Evolutionary conservation across 2,797 vertebrate genomes (phyloP).

Genomic region (Xenopus petersii): DNA sequence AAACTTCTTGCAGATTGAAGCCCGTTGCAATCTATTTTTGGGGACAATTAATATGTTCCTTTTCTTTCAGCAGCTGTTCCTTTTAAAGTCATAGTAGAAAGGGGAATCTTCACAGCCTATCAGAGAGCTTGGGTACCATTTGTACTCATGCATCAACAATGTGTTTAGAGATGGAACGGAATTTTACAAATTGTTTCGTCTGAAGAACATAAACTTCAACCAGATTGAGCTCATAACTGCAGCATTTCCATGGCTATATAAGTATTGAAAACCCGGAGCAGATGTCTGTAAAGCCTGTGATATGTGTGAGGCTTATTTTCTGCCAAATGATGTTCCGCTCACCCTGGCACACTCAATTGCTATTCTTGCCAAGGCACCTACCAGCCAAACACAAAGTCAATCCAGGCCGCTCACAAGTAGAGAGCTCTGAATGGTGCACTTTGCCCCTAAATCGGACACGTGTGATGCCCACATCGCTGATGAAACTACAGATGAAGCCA

Average conservation of each 20-base stretch:
- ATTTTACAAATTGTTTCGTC: background rate
- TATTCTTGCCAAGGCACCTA: background rate
- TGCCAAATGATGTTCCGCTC: background rate
- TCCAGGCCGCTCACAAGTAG: background rate
- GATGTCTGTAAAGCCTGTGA: background rate
- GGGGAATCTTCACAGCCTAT: too few species aligned
- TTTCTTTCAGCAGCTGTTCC: too few species aligned
- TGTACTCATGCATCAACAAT: background rate
- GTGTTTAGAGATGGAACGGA: background rate
- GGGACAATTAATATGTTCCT: too few species aligned
- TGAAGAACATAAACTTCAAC: background rate
- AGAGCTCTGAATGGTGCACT: too few species aligned
- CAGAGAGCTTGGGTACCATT: too few species aligned
- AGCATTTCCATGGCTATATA: background rate
- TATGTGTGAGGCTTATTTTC: background rate
- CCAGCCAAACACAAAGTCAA: background rate
- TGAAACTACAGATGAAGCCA: too few species aligned
- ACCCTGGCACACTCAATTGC: background rate
- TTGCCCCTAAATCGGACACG: too few species aligned
- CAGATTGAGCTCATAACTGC: background rate
- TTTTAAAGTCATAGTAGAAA: too few species aligned
- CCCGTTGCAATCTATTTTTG: too few species aligned
- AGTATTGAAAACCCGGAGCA: background rate
- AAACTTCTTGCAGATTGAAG: too few species aligned
- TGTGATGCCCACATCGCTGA: too few species aligned